Percentiles rank a stretch among this genome's conserved stretches.
Evolutionary conservation across 2,797 vertebrate genomes (phyloP).

Genomic region (Hybognathus amarus): DNA sequence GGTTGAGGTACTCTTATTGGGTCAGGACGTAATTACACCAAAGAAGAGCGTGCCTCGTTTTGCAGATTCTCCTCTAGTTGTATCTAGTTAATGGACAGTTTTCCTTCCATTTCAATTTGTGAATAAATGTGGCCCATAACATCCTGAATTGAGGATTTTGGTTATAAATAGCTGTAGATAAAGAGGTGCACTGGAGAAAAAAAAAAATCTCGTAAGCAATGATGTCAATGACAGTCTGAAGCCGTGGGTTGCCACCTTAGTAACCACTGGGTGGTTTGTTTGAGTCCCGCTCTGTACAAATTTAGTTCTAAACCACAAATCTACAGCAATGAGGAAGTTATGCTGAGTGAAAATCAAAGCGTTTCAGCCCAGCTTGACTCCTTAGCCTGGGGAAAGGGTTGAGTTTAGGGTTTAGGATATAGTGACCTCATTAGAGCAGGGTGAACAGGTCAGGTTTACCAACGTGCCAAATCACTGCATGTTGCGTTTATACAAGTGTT

Average conservation of each 20-base stretch:
- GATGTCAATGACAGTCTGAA: neutral
- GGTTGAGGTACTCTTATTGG: constrained; percentile 23
- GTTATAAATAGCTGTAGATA: neutral
- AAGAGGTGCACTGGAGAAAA: neutral
- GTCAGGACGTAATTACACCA: constrained; percentile 27
- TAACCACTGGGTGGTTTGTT: constrained; percentile 18
- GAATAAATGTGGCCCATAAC: neutral
- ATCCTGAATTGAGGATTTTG: neutral
- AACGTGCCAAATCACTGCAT: neutral
- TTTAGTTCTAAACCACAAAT: constrained; percentile 12
- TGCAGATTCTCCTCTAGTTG: constrained; percentile 6
- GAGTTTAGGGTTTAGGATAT: constrained; percentile 18
- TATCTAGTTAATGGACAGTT: neutral
- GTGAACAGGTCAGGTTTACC: constrained; percentile 1
- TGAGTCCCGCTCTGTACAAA: neutral
- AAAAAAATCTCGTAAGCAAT: neutral
- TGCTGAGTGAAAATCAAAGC: neutral
- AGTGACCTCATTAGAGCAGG: constrained; percentile 16
- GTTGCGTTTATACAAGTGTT: neutral
- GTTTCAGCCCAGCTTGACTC: neutral
- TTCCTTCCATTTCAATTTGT: neutral
- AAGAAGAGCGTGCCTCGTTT: constrained; percentile 18
- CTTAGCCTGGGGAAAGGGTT: constrained; percentile 21
- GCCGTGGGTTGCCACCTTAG: neutral
- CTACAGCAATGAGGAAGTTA: neutral